These are phyloP conservation scores for Ochropacha duplaris DNA, from an alignment of 2,888 invertebrate genomes.

Conservation along the genomic window DNA sequence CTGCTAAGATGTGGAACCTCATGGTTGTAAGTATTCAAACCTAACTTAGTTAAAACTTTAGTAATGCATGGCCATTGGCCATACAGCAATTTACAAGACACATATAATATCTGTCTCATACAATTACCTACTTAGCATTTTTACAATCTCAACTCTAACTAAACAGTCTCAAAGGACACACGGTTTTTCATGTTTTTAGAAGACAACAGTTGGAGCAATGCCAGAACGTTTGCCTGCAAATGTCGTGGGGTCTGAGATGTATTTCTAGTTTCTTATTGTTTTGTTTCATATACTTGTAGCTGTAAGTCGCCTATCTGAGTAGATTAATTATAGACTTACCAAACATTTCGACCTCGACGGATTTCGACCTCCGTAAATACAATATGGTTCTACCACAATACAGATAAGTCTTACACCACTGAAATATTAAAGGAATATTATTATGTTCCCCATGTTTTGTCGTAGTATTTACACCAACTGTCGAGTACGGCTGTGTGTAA, in stretches of 20 bases:
- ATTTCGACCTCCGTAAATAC: no score
- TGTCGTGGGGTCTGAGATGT: slow-evolving; percentile 3
- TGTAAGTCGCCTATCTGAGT: neutral
- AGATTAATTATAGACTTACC: no score
- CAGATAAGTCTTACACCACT: no score
- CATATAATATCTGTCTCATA: slow-evolving; percentile 12
- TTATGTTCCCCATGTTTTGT: no score
- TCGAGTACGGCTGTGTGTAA: no score
- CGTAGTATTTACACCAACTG: no score
- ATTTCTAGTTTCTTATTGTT: neutral
- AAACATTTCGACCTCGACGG: no score
- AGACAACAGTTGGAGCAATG: slow-evolving; percentile 10
- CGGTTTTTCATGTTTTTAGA: slow-evolving; percentile 8
- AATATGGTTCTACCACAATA: no score
- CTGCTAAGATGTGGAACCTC: slow-evolving; percentile 99
- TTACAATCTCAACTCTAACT: neutral
- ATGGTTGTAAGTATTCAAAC: slow-evolving; percentile 94
- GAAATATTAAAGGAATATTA: no score
- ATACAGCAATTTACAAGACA: slow-evolving; percentile 11
- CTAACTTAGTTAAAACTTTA: neutral
- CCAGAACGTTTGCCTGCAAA: slow-evolving; percentile 11
- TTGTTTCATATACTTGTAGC: neutral
- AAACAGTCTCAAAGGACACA: neutral
- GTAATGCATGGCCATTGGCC: no score
- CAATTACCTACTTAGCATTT: neutral